Percentiles rank a stretch among this genome's conserved stretches.
Evolutionary conservation across 2,888 invertebrate species (phyloP).

Genomic region (Phoronis australis): DNA sequence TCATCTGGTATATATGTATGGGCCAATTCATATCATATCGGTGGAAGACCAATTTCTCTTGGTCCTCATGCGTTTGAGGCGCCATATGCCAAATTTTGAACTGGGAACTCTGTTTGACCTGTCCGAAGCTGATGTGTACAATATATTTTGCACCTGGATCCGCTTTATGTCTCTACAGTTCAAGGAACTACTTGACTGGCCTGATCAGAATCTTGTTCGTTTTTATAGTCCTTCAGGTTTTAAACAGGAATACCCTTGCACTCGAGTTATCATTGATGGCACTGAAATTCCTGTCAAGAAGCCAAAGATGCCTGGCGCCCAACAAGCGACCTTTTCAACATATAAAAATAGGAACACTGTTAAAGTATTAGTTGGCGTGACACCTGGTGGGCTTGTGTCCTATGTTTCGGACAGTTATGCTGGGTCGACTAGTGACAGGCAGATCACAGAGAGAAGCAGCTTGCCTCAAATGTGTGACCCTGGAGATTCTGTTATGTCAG

Average conservation of each 20-base stretch:
- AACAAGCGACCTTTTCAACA: neutral
- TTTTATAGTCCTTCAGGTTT: conserved; percentile 8
- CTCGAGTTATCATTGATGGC: conserved; percentile 9
- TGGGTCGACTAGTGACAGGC: conserved; percentile 19
- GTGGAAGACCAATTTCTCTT: conserved; percentile 6
- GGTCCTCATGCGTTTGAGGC: conserved; percentile 1
- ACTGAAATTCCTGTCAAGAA: conserved; percentile 9
- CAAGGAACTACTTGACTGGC: conserved; percentile 6
- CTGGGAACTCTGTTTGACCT: conserved; percentile 1
- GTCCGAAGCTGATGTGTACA: neutral
- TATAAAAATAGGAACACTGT: conserved; percentile 8
- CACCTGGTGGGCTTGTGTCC: conserved; percentile 7
- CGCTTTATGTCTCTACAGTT: conserved; percentile 7
- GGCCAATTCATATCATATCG: neutral
- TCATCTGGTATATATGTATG: neutral
- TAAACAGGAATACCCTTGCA: conserved; percentile 5
- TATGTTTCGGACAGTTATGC: conserved; percentile 11
- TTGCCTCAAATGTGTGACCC: conserved; percentile 12
- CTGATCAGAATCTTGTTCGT: conserved; percentile 1
- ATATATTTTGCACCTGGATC: conserved; percentile 9
- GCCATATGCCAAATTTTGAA: conserved; percentile 1
- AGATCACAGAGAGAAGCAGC: conserved; percentile 14
- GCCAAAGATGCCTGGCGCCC: conserved; percentile 4
- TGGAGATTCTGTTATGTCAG: conserved; percentile 14
- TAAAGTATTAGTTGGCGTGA: conserved; percentile 9